Conservation (phyloP, 1,140 invertebrate genomes). For the Ips typographus region DNA sequence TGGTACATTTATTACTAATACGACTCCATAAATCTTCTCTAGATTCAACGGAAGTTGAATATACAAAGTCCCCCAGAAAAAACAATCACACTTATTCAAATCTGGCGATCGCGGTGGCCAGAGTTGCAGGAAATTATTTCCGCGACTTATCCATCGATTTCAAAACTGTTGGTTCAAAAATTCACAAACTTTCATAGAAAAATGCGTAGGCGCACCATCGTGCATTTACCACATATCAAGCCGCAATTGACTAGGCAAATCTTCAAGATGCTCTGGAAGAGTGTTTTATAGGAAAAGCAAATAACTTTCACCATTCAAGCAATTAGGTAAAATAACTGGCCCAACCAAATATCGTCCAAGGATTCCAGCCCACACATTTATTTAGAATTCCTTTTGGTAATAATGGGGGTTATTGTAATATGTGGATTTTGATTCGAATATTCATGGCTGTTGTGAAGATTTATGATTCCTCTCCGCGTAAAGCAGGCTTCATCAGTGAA, state of each 20-base stretch:
- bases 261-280: neutral
- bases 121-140: neutral
- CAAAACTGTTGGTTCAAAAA: constrained; percentile 11
- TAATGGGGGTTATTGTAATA: neutral
- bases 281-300: neutral
- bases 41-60: neutral
- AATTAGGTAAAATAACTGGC: no score
- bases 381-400: neutral
- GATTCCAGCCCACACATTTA: no score
- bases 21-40: constrained; percentile 5
- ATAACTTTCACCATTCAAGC: no score
- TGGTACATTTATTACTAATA: no score
- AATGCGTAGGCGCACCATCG: constrained; percentile 4
- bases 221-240: constrained; percentile 3
- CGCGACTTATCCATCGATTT: constrained; percentile 11
- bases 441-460: constrained; percentile 9
- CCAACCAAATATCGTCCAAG: neutral
- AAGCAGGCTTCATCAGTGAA: constrained; percentile 13
- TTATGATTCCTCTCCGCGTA: constrained; percentile 9
- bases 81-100: constrained; percentile 3
- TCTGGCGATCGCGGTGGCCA: constrained; percentile 9
- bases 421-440: constrained; percentile 13
- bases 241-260: neutral
- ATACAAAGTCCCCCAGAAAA: constrained; percentile 3
- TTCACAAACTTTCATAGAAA: neutral